Base-by-base conservation (phyloP, 2,113 vertebrate species). In the Pampusana beccarii region DNA sequence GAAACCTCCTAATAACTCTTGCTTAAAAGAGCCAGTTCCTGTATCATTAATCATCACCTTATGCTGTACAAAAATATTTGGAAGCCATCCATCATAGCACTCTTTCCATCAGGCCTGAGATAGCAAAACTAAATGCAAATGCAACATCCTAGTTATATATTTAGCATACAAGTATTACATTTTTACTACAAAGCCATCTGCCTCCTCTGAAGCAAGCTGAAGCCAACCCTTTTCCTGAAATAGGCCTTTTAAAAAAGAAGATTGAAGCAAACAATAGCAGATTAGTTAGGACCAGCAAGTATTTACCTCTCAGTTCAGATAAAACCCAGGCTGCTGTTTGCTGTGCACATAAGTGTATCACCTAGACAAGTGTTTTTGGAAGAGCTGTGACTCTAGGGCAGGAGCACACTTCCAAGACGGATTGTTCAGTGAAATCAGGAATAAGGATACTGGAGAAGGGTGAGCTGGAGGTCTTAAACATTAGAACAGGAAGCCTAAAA, bases 111-210 rank as follows among this genome's bases (percentile, higher is more conserved):
- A 88, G 6, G 11, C 84, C 62, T 60, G 44, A 89, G 69, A 66
- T 5, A 92, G 44, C 73, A 91, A 85, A 95, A 88, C 33, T 26
- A 85, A 92, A 87, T 77, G 86, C 89, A 91, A 92, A 91, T 87
- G 56, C 29, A 93, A 60, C 50, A 95, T 57, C 80, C 87, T 82
- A 71, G 85, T 93, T 92, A 72, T 4, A 34, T 46, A 90, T 93
- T 93, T 95, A 86, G 92, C 71, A 86, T 86, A 57, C 31, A 65
- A 28, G 15, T 29, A 74, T 93, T 82, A 57, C 19, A 58, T 77
- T 95, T 83, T 82, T 80, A 80, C 90, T 92, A 82, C 75, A 91
- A 94, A 89, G 83, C 85, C 86, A 91, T 80, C 64, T 93, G 69
- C 51, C 86, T 92, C 58, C 74, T 90, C 77, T 79, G 61, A 86